These are phyloP conservation scores for Euura lappo DNA, from an alignment of 1,140 invertebrate species.

Conservation along the genomic window DNA sequence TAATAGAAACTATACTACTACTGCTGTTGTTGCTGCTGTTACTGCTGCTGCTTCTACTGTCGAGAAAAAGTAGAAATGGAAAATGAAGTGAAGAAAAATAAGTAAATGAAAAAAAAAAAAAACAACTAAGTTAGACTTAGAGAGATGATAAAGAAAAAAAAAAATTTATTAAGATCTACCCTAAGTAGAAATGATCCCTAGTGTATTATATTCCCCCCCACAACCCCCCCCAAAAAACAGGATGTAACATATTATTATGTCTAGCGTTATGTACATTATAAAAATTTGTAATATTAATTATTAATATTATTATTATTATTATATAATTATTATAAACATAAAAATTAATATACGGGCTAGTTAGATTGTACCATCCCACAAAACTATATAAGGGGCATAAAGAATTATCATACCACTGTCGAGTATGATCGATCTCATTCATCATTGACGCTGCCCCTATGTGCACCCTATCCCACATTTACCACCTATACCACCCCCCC, in stretches of 20 bases:
- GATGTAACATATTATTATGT: slow-evolving; percentile 54
- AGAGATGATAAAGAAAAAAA: neutral
- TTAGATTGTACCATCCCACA: slow-evolving; percentile 44
- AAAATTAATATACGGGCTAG: slow-evolving; percentile 40
- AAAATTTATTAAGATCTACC: slow-evolving; percentile 30
- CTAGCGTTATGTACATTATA: slow-evolving; percentile 51
- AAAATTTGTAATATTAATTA: slow-evolving; percentile 49
- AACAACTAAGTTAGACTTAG: slow-evolving; percentile 25
- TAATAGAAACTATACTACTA: slow-evolving; percentile 52
- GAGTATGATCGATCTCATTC: slow-evolving; percentile 58
- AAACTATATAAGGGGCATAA: slow-evolving; percentile 32
- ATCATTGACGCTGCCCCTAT: slow-evolving; percentile 50
- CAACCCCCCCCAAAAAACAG: slow-evolving; percentile 29
- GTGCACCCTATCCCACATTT: slow-evolving; percentile 12
- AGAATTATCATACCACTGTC: slow-evolving; percentile 37
- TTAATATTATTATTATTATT: slow-evolving; percentile 50
- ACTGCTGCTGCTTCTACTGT: slow-evolving; percentile 30
- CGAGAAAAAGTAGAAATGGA: slow-evolving; percentile 20
- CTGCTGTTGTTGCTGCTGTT: slow-evolving; percentile 43
- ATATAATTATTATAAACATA: slow-evolving; percentile 19
- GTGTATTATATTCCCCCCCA: slow-evolving; percentile 51
- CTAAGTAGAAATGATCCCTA: slow-evolving; percentile 50
- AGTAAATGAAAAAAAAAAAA: slow-evolving; percentile 29
- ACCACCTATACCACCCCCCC: neutral
- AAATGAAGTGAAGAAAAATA: slow-evolving; percentile 28